Conservation (phyloP, 2,888 invertebrate genomes). For the Liopterus haemorrhoidalis region DNA sequence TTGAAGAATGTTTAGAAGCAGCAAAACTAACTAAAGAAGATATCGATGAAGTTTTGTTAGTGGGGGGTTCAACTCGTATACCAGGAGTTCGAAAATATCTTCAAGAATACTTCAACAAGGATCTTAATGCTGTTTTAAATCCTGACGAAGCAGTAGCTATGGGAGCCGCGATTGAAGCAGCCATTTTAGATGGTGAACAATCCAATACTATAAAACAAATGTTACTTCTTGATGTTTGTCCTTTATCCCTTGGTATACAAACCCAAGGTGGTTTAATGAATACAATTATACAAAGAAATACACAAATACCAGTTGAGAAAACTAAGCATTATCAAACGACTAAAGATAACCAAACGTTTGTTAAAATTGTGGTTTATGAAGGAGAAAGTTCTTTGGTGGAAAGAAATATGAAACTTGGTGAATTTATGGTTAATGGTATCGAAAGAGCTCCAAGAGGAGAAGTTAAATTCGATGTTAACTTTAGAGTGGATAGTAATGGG, state of each 20-base stretch:
- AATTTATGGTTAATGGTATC: conserved; percentile 23
- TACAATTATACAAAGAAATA: conserved; percentile 30
- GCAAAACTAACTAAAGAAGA: conserved; percentile 25
- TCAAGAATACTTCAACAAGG: conserved; percentile 29
- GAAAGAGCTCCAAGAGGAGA: conserved; percentile 18
- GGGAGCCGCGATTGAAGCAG: conserved; percentile 35
- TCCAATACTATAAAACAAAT: conserved; percentile 23
- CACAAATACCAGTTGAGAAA: conserved; percentile 18
- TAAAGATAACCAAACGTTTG: conserved; percentile 18
- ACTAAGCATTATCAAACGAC: conserved; percentile 23
- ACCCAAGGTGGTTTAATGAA: conserved; percentile 27
- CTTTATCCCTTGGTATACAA: conserved; percentile 32
- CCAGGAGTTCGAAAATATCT: conserved; percentile 33
- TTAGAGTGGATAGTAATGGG: conserved; percentile 29
- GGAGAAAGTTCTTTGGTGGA: conserved; percentile 21
- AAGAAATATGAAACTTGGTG: conserved; percentile 24
- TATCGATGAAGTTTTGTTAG: conserved; percentile 34
- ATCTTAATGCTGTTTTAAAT: conserved; percentile 30
- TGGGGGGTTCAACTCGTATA: conserved; percentile 36
- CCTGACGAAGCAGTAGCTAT: conserved; percentile 36
- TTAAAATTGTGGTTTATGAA: conserved; percentile 25
- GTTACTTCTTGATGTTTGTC: conserved; percentile 30
- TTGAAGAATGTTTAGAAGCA: conserved; percentile 29
- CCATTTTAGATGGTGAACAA: conserved; percentile 26
- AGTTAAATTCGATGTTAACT: conserved; percentile 21